Conservation (phyloP, 2,113 vertebrate genomes). For the Sinocyclocheilus maitianheensis region DNA sequence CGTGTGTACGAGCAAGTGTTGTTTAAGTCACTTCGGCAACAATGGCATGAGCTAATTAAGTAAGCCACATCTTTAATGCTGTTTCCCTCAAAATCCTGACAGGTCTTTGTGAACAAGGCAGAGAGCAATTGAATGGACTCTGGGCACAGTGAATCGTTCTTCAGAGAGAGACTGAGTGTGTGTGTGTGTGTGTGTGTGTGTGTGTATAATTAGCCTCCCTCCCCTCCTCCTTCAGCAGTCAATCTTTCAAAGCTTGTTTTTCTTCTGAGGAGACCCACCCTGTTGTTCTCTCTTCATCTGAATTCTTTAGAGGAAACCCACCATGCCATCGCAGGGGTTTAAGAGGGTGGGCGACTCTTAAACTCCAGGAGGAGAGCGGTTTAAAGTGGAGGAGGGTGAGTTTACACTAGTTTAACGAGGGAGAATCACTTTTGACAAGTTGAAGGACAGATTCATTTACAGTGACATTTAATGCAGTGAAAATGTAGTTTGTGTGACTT, state of each 20-base stretch:
- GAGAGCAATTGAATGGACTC: conserved; percentile 75
- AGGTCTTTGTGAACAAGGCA: conserved; percentile 74
- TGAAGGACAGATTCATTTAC: conserved; percentile 13
- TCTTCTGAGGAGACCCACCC: conserved; percentile 58
- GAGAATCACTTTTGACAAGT: conserved; percentile 4
- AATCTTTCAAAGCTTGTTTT: conserved; percentile 61
- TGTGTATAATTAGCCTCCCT: conserved; percentile 54
- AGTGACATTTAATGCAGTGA: not conserved
- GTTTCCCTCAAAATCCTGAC: conserved; percentile 73
- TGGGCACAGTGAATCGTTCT: conserved; percentile 63
- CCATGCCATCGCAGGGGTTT: conserved; percentile 23
- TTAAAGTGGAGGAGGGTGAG: conserved; percentile 3
- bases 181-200: conserved; percentile 31
- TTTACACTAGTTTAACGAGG: conserved; percentile 10
- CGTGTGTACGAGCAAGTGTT: conserved; percentile 43
- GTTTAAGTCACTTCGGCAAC: conserved; percentile 60
- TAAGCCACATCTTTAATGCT: conserved; percentile 71
- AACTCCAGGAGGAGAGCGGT: conserved; percentile 16
- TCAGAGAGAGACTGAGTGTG: conserved; percentile 52
- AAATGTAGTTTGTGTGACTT: not conserved
- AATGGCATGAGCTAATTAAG: conserved; percentile 70
- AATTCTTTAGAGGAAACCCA: conserved; percentile 52
- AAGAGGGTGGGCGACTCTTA: conserved; percentile 29
- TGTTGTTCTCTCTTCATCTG: conserved; percentile 55
- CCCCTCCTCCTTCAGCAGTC: conserved; percentile 46